These are phyloP conservation scores for Hucho hucho DNA, from an alignment of 2,113 vertebrate genomes.

Conservation along the genomic window DNA sequence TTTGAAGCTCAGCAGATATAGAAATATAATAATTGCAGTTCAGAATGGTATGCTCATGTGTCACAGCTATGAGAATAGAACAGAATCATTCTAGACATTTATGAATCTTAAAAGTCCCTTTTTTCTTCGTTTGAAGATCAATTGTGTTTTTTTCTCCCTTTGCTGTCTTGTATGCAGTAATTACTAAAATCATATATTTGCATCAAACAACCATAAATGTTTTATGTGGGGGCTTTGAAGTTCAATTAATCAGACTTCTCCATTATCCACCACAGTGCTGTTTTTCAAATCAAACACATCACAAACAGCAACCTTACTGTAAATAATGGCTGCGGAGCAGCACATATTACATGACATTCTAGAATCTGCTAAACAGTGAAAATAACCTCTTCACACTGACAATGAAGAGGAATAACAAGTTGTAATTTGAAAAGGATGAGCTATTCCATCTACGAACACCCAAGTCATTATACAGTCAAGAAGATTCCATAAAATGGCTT, in stretches of 20 bases:
- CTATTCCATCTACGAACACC: background rate
- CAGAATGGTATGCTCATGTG: background rate
- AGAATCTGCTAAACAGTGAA: background rate
- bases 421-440: background rate
- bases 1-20: too few species aligned
- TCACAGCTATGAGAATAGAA: background rate
- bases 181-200: conserved; percentile 1
- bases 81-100: background rate
- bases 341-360: background rate
- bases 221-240: conserved; percentile 1
- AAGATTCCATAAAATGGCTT: background rate
- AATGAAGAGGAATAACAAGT: background rate
- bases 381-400: background rate
- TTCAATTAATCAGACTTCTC: conserved; percentile 4
- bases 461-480: background rate
- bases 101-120: background rate
- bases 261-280: background rate
- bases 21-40: background rate
- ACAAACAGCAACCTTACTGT: background rate
- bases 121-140: background rate
- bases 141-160: background rate
- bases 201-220: background rate
- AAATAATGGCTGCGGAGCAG: background rate
- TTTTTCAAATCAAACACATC: background rate
- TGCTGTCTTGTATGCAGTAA: conserved; percentile 1